phyloP scores from a whole-genome alignment of 2,113 vertebrate species.

The Tyto alba region DNA sequence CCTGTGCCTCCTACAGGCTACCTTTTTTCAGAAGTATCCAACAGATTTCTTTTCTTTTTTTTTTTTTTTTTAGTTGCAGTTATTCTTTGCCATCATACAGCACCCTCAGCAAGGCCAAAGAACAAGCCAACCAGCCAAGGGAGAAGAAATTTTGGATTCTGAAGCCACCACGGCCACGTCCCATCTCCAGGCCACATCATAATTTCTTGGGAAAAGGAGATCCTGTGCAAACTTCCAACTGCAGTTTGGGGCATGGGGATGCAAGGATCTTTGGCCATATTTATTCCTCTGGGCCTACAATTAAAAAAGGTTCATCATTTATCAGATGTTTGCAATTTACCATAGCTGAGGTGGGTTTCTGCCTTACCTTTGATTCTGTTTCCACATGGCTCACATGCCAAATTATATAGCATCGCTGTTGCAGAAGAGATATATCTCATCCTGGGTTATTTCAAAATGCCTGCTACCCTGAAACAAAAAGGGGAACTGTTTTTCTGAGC shows the following conservation, averaged over 20 bases:
- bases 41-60: background rate
- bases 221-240: background rate
- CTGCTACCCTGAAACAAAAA: background rate
- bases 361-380: background rate
- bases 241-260: background rate
- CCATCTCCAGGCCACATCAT: background rate
- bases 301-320: background rate
- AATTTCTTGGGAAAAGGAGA: background rate
- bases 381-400: rapidly evolving
- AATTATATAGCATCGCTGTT: rapidly evolving
- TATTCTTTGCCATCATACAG: background rate
- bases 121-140: background rate
- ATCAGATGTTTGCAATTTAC: background rate
- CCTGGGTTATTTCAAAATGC: background rate
- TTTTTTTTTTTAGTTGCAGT: background rate
- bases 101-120: background rate
- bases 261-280: background rate
- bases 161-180: background rate
- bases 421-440: background rate
- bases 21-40: background rate
- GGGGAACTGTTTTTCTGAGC: background rate
- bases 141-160: background rate
- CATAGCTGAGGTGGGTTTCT: background rate
- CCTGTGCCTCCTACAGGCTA: background rate
- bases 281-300: background rate